Evolutionary conservation across 2,797 vertebrate species (phyloP).

Genomic region (Acropternis orthonyx): DNA sequence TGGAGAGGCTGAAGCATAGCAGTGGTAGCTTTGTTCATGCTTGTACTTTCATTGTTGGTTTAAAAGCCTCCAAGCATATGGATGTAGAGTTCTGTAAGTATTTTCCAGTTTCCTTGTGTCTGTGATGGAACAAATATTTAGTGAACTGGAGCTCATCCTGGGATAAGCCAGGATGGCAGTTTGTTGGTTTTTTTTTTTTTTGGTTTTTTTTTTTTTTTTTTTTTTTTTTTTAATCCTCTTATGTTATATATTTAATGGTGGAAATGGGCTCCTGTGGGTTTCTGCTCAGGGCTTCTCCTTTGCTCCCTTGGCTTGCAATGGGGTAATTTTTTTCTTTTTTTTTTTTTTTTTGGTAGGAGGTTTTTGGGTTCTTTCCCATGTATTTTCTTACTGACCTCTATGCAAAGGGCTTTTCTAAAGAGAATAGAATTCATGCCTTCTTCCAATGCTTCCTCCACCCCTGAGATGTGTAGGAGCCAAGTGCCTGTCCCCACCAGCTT

Average conservation of each 20-base stretch:
- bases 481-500: neutral
- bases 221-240: neutral
- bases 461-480: neutral
- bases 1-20: neutral
- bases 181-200: neutral
- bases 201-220: conserved; percentile 1
- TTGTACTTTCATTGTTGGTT: neutral
- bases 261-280: neutral
- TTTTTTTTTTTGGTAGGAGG: neutral
- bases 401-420: neutral
- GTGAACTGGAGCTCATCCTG: neutral
- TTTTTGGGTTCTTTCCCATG: neutral
- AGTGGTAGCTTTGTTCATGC: neutral
- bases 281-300: neutral
- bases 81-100: neutral
- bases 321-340: neutral
- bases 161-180: neutral
- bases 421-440: neutral
- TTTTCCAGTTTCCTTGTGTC: neutral
- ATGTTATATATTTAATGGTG: neutral
- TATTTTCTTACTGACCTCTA: neutral
- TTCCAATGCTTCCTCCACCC: neutral
- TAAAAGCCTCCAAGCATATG: neutral
- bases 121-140: neutral
- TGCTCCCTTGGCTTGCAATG: neutral